Evolutionary conservation across 30 jellyfish, hydroid and myxozoan species (phyloP).

Genomic region (Morbakka virulenta): DNA sequence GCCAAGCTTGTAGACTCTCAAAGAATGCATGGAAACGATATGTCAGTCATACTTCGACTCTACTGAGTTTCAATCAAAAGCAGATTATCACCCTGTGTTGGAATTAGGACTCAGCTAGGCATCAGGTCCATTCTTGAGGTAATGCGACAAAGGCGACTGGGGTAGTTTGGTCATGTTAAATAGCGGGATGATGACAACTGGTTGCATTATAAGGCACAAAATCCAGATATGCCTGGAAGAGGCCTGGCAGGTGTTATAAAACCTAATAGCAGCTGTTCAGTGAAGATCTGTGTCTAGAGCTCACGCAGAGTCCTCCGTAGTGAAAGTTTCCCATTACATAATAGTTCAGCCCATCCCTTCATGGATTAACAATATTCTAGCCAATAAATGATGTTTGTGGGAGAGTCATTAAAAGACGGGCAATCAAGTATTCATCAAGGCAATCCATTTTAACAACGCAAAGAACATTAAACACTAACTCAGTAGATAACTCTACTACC

Average conservation of each 20-base stretch:
- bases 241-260: background rate
- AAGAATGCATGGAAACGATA: background rate
- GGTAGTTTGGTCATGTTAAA: background rate
- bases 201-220: background rate
- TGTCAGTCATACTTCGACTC: background rate
- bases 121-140: background rate
- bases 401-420: too few species aligned
- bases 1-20: background rate
- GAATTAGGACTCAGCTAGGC: background rate
- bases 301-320: background rate
- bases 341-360: background rate
- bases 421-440: too few species aligned
- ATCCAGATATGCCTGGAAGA: background rate
- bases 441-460: too few species aligned
- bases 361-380: background rate
- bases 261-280: background rate
- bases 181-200: background rate
- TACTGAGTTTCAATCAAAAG: background rate
- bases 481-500: too few species aligned
- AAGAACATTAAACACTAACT: too few species aligned
- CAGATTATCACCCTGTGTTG: background rate
- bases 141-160: background rate
- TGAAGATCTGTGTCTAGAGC: background rate
- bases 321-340: background rate
- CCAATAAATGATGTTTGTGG: too few species aligned